Base-by-base conservation (phyloP, 2,797 vertebrate genomes). In the Platyrinchus mystaceus region DNA sequence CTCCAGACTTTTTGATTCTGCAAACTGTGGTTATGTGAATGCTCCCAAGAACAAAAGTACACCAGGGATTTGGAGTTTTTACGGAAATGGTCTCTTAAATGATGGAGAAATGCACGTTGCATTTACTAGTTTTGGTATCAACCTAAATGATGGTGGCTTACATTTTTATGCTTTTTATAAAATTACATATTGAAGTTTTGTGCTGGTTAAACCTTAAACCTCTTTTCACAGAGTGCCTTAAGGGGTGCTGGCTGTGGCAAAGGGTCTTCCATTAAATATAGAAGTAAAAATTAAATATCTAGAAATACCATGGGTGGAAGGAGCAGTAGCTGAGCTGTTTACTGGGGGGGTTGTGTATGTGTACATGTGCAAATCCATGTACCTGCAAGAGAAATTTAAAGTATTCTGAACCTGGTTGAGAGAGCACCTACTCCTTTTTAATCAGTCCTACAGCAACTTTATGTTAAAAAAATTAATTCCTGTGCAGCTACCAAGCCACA, bases 1-100 rank as follows among this genome's bases (percentile, higher is more conserved):
- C 37, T 67, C 58, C 37, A 44, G 8, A 41, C 11, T 32, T 41
- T 49, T 74, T 36, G 2, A 79, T 92, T 90, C 37, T 83, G 34
- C n/a, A 20, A 80, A 62, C 14, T 39, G 14, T 79, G 86, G 75
- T 92, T 87, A 64, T 92, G 84, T 83, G 90, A 93, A 80, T 87
- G 68, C 86, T 95, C 90, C 94, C 64, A 74, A 82, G 64, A 90
- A 41, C 19, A 49, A 52, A 37, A 26, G 11, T 73, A 14, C 3
- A 13, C 2, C 4, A 23, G 59, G 30, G 37, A 44, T 68, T 21
- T 60, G 26, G 36, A 32, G 10, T 17, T 91, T 84, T 82, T 84
- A 24, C 34, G 64, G 22, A 79, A 84, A 39, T 12, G 3, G 2
- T 56, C 30, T 63, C 69, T 19, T 19, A 79, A 90, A 37, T 1